Base-by-base conservation (phyloP, 1,140 invertebrate species). In the Oedothorax gibbosus region DNA sequence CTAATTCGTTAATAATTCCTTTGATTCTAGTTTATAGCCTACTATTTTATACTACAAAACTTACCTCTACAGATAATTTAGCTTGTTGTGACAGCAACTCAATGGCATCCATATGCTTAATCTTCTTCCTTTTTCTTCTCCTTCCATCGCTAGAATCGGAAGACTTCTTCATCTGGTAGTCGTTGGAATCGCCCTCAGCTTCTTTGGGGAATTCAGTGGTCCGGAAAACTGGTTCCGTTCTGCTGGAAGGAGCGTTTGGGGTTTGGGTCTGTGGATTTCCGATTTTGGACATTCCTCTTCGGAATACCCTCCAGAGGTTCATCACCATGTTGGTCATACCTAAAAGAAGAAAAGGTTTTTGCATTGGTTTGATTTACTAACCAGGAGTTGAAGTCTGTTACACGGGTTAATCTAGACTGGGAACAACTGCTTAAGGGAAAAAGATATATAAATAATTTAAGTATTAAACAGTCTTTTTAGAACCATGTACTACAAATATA, bases 1-100 rank as follows among this genome's bases (percentile, higher is more conserved):
- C 35, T 35, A 35, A 2, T 35, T 35, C 35, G 35, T 35, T 35
- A 35, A 35, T 35, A 35, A 35, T 35, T 35, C 5, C 35, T 35
- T 5, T 35, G 35, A 35, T 35, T 35, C 35, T 35, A 35, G 5
- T 35, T 35, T 35, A 5, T 35, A 35, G 35, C 35, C 35, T 1
- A 35, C 35, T 35, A 35, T 35, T 35, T 35, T 35, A 35, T 35
- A 35, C 35, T 35, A 35, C 1, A 35, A 35, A 71, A 62, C 79
- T 72, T 82, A 83, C 71, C 56, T 83, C 65, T 12, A 83, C 50
- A 11, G 81, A 69, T 49, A 75, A 15, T 54, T 83, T 71, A 35
- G 82, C 57, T 62, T 71, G 72, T 76, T 68, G 50, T 18, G 82
- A 65, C 21, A 84, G 50, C 11, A 76, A 18, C 9, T 84, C 72